Percentiles rank a stretch among this genome's conserved stretches.
Conservation (phyloP, 1,140 invertebrate species). For the Drosophila watanabei region DNA sequence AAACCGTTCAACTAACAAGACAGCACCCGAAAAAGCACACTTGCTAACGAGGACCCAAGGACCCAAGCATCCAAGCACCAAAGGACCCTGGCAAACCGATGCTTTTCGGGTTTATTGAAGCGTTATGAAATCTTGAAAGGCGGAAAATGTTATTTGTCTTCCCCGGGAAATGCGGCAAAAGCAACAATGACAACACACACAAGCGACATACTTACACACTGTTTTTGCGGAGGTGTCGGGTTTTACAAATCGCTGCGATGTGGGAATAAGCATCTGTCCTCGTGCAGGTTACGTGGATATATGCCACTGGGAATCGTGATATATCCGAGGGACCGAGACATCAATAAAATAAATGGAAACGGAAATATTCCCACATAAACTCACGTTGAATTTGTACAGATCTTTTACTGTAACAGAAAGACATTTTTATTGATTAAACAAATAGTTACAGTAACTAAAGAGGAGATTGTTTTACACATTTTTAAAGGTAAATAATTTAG, state of each 20-base stretch:
- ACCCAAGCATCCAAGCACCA: slow-evolving; percentile 12
- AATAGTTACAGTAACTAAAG: not conserved
- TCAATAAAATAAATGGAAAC: slow-evolving; percentile 29
- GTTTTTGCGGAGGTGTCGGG: slow-evolving; percentile 45
- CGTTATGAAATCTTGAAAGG: slow-evolving; percentile 57
- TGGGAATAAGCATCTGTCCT: slow-evolving; percentile 53
- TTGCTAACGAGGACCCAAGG: slow-evolving; percentile 52
- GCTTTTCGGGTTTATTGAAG: slow-evolving; percentile 54
- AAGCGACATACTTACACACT: slow-evolving; percentile 8
- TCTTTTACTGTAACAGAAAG: too few species aligned
- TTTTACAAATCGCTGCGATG: slow-evolving; percentile 57
- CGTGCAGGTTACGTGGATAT: slow-evolving; percentile 7
- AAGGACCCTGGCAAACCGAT: slow-evolving; percentile 11
- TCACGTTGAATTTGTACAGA: not conserved
- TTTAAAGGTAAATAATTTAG: not conserved
- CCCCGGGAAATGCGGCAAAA: slow-evolving; percentile 29
- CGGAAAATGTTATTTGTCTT: slow-evolving; percentile 63
- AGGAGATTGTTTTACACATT: too few species aligned
- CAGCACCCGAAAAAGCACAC: slow-evolving; percentile 28
- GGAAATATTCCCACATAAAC: not conserved
- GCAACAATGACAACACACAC: slow-evolving; percentile 33
- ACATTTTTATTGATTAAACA: not conserved
- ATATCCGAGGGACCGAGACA: slow-evolving; percentile 22
- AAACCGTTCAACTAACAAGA: slow-evolving; percentile 61
- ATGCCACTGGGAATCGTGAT: slow-evolving; percentile 24